These are phyloP conservation scores for Anguilla rostrata DNA, from an alignment of 2,113 vertebrate genomes.

Conservation along the genomic window DNA sequence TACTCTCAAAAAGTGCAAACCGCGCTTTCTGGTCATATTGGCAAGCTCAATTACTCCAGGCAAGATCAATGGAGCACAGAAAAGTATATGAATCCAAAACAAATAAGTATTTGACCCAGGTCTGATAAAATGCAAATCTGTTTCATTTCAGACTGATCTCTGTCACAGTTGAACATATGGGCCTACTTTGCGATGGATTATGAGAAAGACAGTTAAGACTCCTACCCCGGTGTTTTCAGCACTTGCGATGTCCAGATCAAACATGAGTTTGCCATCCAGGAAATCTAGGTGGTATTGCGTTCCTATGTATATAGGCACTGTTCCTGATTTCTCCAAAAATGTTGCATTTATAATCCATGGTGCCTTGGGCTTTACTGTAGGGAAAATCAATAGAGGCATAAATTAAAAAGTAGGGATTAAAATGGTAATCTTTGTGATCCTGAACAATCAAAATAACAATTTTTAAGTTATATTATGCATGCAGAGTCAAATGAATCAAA, in stretches of 20 bases:
- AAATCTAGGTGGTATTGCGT: slow-evolving; percentile 46
- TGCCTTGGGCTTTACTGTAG: slow-evolving; percentile 58
- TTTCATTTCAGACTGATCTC: too few species aligned
- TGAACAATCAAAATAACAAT: neutral
- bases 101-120: too few species aligned
- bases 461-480: neutral
- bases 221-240: neutral
- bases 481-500: neutral
- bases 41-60: too few species aligned
- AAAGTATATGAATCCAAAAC: too few species aligned
- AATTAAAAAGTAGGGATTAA: neutral
- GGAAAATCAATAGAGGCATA: neutral
- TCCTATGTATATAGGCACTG: slow-evolving; percentile 31
- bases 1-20: too few species aligned
- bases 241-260: slow-evolving; percentile 49
- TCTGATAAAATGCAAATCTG: neutral
- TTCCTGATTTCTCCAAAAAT: neutral
- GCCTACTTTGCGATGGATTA: too few species aligned
- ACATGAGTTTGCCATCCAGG: slow-evolving; percentile 38
- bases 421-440: neutral
- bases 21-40: too few species aligned
- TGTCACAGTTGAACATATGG: too few species aligned
- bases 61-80: too few species aligned
- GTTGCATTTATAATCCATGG: slow-evolving; percentile 52
- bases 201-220: neutral